Evolutionary conservation across 2,888 invertebrate species (phyloP).

Genomic region (Amiota minor): DNA sequence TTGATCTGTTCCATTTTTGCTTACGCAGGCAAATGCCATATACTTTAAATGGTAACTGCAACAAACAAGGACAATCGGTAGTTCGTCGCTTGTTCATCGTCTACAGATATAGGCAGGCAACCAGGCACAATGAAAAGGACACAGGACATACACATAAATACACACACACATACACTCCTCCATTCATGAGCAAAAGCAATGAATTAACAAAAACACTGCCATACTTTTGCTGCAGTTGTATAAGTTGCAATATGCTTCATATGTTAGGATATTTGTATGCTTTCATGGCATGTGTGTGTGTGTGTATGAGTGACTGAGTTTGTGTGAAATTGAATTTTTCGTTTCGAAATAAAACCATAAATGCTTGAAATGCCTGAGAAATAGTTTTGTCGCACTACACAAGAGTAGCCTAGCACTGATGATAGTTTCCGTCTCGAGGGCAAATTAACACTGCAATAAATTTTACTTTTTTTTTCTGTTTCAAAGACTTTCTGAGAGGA

Average conservation of each 20-base stretch:
- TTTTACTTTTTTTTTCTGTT: background rate
- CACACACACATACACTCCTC: background rate
- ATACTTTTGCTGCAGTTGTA: background rate
- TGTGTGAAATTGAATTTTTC: slow-evolving; percentile 61
- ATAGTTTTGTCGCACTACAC: slow-evolving; percentile 54
- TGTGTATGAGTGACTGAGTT: slow-evolving; percentile 34
- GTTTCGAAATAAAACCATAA: slow-evolving; percentile 63
- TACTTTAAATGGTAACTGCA: slow-evolving; percentile 3
- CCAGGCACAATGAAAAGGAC: slow-evolving; percentile 24
- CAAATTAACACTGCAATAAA: background rate
- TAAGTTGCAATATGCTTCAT: no score
- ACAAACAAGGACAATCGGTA: slow-evolving; percentile 14
- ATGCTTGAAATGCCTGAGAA: slow-evolving; percentile 66
- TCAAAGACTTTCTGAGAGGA: no score
- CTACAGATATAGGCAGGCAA: slow-evolving; percentile 8
- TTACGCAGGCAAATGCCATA: slow-evolving; percentile 16
- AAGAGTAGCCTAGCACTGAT: background rate
- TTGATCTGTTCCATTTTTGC: slow-evolving; percentile 15
- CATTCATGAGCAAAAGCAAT: background rate
- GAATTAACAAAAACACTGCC: slow-evolving; percentile 13
- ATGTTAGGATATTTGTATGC: no score
- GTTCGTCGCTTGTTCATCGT: background rate
- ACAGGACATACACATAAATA: background rate
- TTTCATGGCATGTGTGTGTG: background rate
- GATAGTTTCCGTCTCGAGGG: no score